These are phyloP conservation scores for Tribolium madens DNA, from an alignment of 1,140 invertebrate genomes.

Conservation along the genomic window DNA sequence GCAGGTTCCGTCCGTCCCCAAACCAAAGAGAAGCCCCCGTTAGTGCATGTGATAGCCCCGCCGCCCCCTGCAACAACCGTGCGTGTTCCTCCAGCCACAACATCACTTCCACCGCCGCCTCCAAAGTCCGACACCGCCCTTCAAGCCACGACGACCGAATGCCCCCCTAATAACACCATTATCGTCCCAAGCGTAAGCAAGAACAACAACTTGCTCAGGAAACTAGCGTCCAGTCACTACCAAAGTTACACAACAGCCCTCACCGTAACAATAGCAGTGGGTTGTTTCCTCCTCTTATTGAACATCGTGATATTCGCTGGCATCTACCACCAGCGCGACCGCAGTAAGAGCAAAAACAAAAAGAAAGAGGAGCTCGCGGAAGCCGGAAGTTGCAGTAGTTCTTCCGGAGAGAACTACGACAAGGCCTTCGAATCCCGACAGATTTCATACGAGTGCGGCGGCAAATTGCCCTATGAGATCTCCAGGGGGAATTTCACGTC, in stretches of 20 bases:
- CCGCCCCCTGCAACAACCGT: conserved; percentile 67
- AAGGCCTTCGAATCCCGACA: conserved; percentile 71
- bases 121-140: conserved; percentile 65
- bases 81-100: conserved; percentile 63
- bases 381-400: conserved; percentile 73
- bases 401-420: conserved; percentile 71
- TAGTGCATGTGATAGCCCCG: conserved; percentile 68
- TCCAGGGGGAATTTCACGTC: conserved; percentile 63
- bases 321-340: conserved; percentile 91
- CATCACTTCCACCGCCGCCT: conserved; percentile 64
- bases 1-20: conserved; percentile 78
- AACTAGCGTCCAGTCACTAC: conserved; percentile 82
- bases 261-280: conserved; percentile 93
- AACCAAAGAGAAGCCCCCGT: conserved; percentile 72
- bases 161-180: conserved; percentile 74
- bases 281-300: conserved; percentile 87
- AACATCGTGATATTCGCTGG: conserved; percentile 95
- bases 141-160: conserved; percentile 73
- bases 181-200: conserved; percentile 68
- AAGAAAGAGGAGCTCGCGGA: conserved; percentile 81
- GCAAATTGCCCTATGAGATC: conserved; percentile 58
- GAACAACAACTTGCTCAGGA: conserved; percentile 76
- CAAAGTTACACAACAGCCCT: conserved; percentile 90
- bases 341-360: conserved; percentile 70
- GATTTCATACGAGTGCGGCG: conserved; percentile 68